phyloP scores from a whole-genome alignment of 2,888 invertebrate species.

The Pollenia angustigena region DNA sequence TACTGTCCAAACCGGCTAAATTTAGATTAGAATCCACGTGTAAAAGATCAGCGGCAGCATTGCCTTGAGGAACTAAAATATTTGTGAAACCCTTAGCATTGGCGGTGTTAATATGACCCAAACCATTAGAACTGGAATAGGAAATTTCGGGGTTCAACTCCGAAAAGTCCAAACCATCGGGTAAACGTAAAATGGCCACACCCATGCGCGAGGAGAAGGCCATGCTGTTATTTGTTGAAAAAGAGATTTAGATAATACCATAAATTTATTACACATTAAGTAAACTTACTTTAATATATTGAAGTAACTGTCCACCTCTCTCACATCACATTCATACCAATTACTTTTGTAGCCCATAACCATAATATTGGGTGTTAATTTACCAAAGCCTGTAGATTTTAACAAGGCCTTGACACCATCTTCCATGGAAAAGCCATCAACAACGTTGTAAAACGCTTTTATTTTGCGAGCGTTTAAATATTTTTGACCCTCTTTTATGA shows the following conservation, averaged over 20 bases:
- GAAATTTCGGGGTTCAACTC: constrained; percentile 81
- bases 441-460: constrained; percentile 93
- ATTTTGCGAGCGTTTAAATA: constrained; percentile 93
- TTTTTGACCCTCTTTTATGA: constrained; percentile 88
- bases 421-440: constrained; percentile 90
- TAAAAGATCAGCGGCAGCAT: constrained; percentile 84
- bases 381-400: constrained; percentile 95
- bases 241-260: neutral
- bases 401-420: constrained; percentile 92
- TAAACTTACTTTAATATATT: constrained; percentile 94
- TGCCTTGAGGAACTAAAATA: constrained; percentile 78
- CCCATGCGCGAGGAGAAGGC: constrained; percentile 97
- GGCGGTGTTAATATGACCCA: constrained; percentile 78
- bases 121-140: constrained; percentile 75
- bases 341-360: constrained; percentile 97
- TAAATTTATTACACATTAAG: neutral
- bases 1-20: constrained; percentile 85
- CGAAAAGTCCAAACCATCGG: constrained; percentile 93
- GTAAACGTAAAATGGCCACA: constrained; percentile 93
- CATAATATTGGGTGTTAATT: constrained; percentile 95
- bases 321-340: constrained; percentile 91
- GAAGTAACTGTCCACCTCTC: constrained; percentile 95
- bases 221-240: constrained; percentile 86
- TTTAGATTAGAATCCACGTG: constrained; percentile 90
- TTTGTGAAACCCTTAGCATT: constrained; percentile 81